Evolutionary conservation across 92 coral and sea anemone genomes (phyloP), one percentile per base, ranked within the genome.

Genomic region (Micromussa lordhowensis): DNA sequence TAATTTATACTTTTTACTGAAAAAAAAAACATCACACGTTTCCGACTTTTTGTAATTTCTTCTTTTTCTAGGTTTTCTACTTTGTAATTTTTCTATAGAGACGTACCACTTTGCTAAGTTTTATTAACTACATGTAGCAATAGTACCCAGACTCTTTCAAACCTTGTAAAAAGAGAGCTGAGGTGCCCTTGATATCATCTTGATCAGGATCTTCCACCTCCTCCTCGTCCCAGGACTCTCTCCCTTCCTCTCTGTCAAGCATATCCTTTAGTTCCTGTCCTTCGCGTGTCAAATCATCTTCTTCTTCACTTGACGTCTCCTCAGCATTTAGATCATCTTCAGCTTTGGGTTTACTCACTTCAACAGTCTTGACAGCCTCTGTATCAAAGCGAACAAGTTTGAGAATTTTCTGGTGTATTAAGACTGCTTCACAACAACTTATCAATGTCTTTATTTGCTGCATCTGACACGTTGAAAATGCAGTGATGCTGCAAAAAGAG

Each of bases 151-250:
- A 19, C 48, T 5, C 29, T 29, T 35, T 73, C 78, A 21, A 71
- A 97, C 99, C 99, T 96, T 96, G 96, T 57, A 98, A 78, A 35
- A 98, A 94, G 54, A 98, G 93, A 21, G 98, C 99, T 1, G 99
- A 96, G 1, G 98, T 78, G 19, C 98, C 96, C 73, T 93, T 94
- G 58, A 95, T 94, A 53, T 97, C 96, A 78, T 98, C 98, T 28
- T 90, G 89, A 21, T 96, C 98, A 30, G 98, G 95, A 68, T 97
- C 99, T 48, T 93, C 95, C n/a, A n/a, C n/a, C 5, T 92, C 94
- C 22, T 92, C 97, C 59, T 97, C 99, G 26, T 94, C 99, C 49
- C 89, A 94, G 1, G 98, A 96, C 83, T 94, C 96, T 59, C 91
- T 95, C 24, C 98, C 98, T 58, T 82, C 93, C 76, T 96, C 96